These are phyloP conservation scores for Zaprionus obscuricornis DNA, from an alignment of 2,888 invertebrate species.

Conservation along the genomic window DNA sequence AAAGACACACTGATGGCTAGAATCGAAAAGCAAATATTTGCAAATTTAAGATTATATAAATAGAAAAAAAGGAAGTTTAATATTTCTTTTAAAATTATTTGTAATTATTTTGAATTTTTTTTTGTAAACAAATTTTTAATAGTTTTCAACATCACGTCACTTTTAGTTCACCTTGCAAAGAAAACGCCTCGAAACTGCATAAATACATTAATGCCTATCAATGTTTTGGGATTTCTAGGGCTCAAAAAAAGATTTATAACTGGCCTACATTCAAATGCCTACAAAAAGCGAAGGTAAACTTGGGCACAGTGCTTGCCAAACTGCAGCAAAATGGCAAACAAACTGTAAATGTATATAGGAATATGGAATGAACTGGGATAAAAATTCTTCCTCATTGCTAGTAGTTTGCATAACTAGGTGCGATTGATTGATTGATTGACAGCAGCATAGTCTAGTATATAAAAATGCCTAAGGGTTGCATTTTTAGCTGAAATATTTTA, in stretches of 20 bases:
- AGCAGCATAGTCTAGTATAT: background rate
- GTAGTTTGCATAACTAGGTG: conserved; percentile 27
- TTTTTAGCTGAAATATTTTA: too few species aligned
- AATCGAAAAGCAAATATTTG: conserved; percentile 6
- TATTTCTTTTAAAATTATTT: background rate
- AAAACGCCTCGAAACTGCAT: conserved; percentile 34
- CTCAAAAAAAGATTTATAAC: conserved; percentile 53
- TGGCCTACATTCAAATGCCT: conserved; percentile 56
- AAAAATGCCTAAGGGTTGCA: background rate
- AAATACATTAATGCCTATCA: conserved; percentile 39
- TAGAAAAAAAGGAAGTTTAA: background rate
- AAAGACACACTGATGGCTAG: conserved; percentile 19
- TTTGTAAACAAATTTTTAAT: background rate
- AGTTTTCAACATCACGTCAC: conserved; percentile 30
- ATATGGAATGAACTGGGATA: conserved; percentile 20
- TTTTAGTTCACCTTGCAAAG: conserved; percentile 48
- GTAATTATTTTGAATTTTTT: background rate
- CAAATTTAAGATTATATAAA: background rate
- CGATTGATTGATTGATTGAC: conserved; percentile 16
- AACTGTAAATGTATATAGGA: conserved; percentile 14
- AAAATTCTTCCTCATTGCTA: conserved; percentile 45
- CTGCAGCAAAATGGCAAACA: conserved; percentile 12
- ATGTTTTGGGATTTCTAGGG: conserved; percentile 39
- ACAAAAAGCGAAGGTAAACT: conserved; percentile 5
- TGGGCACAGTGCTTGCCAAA: conserved; percentile 12